phyloP scores from a whole-genome alignment of 2,888 invertebrate genomes.

The Pollenia angustigena region DNA sequence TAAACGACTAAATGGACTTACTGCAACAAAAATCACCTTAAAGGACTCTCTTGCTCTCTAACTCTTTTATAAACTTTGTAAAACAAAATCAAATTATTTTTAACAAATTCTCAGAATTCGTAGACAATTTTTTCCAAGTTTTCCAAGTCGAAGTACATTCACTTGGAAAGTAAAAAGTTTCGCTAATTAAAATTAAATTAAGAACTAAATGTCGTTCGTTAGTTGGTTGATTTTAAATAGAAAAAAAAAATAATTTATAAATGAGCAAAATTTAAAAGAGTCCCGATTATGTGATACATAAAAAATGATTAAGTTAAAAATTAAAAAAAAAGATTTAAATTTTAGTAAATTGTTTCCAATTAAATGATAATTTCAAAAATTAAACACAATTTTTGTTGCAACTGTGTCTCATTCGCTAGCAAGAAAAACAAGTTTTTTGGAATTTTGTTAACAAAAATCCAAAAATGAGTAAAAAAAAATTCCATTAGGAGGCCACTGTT shows the following conservation, averaged over 20 bases:
- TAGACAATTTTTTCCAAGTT: conserved; percentile 40
- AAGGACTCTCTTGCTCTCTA: conserved; percentile 31
- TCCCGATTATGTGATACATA: not conserved
- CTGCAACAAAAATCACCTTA: conserved; percentile 9
- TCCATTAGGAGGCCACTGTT: conserved; percentile 41
- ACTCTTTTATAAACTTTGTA: conserved; percentile 27
- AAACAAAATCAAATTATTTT: conserved; percentile 46
- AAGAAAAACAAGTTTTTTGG: not conserved
- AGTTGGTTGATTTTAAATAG: not conserved
- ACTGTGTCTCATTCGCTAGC: conserved; percentile 1
- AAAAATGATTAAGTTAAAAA: conserved; percentile 24
- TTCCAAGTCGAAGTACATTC: conserved; percentile 2
- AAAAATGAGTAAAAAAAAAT: conserved; percentile 36
- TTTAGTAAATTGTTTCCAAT: conserved; percentile 14
- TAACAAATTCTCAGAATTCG: conserved; percentile 63
- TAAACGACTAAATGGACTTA: not conserved
- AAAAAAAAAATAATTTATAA: conserved; percentile 12
- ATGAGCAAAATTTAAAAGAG: conserved; percentile 2
- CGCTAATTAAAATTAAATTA: conserved; percentile 29
- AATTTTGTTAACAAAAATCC: conserved; percentile 36
- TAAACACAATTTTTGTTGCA: not conserved
- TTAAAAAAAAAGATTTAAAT: conserved; percentile 3
- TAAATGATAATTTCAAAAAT: conserved; percentile 20
- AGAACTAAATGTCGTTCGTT: conserved; percentile 58
- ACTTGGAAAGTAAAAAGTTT: conserved; percentile 23